Percentiles rank a stretch among this genome's conserved stretches.
These are phyloP conservation scores for Heterotis niloticus DNA, from an alignment of 2,113 vertebrate species.

Conservation along the genomic window DNA sequence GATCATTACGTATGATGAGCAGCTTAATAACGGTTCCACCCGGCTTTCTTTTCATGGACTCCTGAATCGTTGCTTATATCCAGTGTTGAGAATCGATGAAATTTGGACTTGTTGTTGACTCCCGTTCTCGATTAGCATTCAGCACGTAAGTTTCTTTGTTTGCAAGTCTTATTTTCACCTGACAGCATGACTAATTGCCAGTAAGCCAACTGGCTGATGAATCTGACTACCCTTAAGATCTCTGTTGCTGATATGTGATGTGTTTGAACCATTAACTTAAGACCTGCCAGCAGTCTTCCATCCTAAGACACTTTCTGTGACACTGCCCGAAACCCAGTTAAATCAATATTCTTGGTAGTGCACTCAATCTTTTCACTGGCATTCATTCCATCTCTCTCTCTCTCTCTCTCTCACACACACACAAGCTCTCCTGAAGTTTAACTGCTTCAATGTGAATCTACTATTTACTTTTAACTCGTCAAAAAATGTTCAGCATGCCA, in stretches of 20 bases:
- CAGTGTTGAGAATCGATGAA: conserved; percentile 7
- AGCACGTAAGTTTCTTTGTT: conserved; percentile 20
- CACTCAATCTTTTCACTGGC: background rate
- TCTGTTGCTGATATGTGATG: conserved; percentile 15
- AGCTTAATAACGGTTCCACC: background rate
- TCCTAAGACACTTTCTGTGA: conserved; percentile 15
- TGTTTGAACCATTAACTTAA: conserved; percentile 27
- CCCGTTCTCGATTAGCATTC: conserved; percentile 22
- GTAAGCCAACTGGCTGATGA: conserved; percentile 25
- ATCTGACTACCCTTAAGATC: conserved; percentile 30
- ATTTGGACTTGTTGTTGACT: background rate
- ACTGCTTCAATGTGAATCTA: background rate
- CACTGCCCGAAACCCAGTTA: background rate
- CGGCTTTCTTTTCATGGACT: background rate
- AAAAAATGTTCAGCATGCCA: conserved; percentile 35
- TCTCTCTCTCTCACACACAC: background rate
- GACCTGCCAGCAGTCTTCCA: conserved; percentile 1
- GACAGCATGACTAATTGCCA: conserved; percentile 35
- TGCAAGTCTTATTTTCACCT: conserved; percentile 29
- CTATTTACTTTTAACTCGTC: conserved; percentile 34
- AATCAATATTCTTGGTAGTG: background rate
- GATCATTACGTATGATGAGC: conserved; percentile 5
- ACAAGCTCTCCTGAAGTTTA: background rate
- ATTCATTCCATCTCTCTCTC: background rate
- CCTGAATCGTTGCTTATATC: conserved; percentile 1